phyloP scores from a whole-genome alignment of 2,888 invertebrate species.

The Diploptera punctata region DNA sequence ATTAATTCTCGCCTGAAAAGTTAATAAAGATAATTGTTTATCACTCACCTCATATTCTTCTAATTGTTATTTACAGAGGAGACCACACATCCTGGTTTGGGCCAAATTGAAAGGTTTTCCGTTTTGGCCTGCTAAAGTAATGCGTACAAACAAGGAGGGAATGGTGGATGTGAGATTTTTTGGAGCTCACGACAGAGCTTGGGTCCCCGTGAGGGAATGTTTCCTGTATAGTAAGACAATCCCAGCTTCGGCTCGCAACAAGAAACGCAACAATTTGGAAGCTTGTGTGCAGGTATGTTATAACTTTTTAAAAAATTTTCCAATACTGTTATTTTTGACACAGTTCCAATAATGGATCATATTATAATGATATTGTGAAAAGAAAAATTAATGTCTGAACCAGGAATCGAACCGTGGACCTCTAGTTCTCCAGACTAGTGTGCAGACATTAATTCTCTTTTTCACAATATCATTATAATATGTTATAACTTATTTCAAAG shows the following conservation, averaged over 20 bases:
- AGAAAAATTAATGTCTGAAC: too few species aligned
- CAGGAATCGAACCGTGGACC: too few species aligned
- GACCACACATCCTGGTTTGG: conserved; percentile 91
- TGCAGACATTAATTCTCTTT: too few species aligned
- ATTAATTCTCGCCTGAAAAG: too few species aligned
- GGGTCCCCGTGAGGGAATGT: conserved; percentile 75
- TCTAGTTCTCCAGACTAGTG: too few species aligned
- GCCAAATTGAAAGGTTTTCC: conserved; percentile 97
- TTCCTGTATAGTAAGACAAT: conserved; percentile 57
- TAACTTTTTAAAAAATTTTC: neutral
- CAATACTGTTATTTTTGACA: too few species aligned
- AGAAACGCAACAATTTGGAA: conserved; percentile 61
- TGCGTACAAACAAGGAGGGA: conserved; percentile 68
- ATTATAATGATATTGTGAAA: too few species aligned
- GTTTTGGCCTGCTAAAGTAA: conserved; percentile 96
- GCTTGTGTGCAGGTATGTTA: conserved; percentile 63
- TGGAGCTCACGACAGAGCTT: conserved; percentile 93
- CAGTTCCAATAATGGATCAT: too few species aligned
- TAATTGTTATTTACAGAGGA: conserved; percentile 33
- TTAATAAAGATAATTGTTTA: too few species aligned
- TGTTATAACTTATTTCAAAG: too few species aligned
- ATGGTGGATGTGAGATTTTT: conserved; percentile 93
- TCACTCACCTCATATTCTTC: too few species aligned
- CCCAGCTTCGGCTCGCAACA: conserved; percentile 62
- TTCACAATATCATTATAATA: too few species aligned